Evolutionary conservation across 2,888 invertebrate genomes (phyloP).

Genomic region (Phania funesta): DNA sequence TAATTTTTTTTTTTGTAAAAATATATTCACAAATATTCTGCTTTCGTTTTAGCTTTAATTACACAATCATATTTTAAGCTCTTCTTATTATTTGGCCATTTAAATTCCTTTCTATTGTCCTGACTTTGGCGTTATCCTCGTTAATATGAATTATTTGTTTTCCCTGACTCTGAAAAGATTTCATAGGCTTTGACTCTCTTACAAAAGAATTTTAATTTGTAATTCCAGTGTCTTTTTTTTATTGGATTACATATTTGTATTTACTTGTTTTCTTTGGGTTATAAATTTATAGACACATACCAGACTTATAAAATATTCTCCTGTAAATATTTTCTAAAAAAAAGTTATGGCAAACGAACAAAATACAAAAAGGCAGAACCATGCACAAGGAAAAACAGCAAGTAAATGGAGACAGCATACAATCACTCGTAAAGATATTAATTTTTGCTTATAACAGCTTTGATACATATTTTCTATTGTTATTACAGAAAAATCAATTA

Average conservation of each 20-base stretch:
- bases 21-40: too few relatives aligned
- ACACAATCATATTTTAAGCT: too few relatives aligned
- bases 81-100: neutral
- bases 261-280: neutral
- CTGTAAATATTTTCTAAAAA: neutral
- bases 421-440: neutral
- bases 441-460: neutral
- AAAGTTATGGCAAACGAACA: neutral
- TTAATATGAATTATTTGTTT: constrained; percentile 13
- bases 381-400: neutral
- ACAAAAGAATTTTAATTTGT: constrained; percentile 34
- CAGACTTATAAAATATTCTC: constrained; percentile 52
- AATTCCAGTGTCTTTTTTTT: constrained; percentile 30
- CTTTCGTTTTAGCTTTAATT: too few relatives aligned
- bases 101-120: neutral
- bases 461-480: too few relatives aligned
- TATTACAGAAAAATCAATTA: constrained; percentile 42
- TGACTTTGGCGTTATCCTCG: neutral
- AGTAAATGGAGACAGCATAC: neutral
- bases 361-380: neutral
- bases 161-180: too few relatives aligned
- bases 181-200: constrained; percentile 28
- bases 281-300: constrained; percentile 64
- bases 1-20: too few relatives aligned
- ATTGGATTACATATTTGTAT: constrained; percentile 8